Conservation (phyloP, 2,113 vertebrate species). For the Salminus brasiliensis region DNA sequence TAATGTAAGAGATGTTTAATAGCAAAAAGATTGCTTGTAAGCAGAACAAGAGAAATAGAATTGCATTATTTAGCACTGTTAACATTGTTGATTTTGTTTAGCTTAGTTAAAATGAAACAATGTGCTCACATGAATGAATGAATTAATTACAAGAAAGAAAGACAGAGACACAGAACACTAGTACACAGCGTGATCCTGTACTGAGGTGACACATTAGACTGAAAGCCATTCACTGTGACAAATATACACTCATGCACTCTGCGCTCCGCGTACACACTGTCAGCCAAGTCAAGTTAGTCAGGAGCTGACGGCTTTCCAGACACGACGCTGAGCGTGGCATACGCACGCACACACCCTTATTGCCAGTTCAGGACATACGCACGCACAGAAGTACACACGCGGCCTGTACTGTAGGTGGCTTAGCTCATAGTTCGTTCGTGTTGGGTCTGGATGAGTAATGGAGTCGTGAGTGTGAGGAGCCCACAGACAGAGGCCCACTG, state of each 20-base stretch:
- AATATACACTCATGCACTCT: neutral
- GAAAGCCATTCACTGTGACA: conserved; percentile 6
- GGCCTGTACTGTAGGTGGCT: conserved; percentile 43
- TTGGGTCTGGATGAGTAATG: conserved; percentile 47
- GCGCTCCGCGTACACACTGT: neutral
- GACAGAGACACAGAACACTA: neutral
- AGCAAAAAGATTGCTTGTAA: too few species aligned
- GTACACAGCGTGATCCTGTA: neutral
- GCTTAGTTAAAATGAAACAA: neutral
- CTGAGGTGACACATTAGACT: conserved; percentile 12
- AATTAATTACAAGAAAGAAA: neutral
- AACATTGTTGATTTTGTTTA: too few species aligned
- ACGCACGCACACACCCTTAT: neutral
- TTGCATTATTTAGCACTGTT: too few species aligned
- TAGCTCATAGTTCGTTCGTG: conserved; percentile 31
- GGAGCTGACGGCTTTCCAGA: conserved; percentile 31
- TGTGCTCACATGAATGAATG: neutral
- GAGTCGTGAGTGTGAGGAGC: conserved; percentile 47
- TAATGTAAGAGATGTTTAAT: too few species aligned
- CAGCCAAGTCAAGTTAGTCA: conserved; percentile 36
- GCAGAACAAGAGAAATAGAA: too few species aligned
- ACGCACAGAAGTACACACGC: neutral
- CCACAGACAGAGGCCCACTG: conserved; percentile 25
- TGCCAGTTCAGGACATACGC: conserved; percentile 24
- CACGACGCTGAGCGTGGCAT: neutral